Conservation (phyloP, 1,140 invertebrate species). For the Eriocheir sinensis region DNA sequence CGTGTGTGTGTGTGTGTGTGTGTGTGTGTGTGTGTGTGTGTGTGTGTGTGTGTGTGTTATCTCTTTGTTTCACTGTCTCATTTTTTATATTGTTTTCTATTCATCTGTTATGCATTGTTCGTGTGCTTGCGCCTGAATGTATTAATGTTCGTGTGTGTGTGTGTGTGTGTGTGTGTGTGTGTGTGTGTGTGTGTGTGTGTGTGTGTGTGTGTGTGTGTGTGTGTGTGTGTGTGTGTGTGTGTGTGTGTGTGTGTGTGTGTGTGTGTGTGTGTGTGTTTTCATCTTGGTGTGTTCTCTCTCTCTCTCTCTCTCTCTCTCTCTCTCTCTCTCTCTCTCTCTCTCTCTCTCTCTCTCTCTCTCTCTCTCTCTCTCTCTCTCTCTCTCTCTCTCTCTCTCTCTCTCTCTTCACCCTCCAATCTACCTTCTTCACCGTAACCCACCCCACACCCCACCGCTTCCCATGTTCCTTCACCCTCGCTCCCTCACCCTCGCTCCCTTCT, state of each 20-base stretch:
- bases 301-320: constrained; percentile 27
- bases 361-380: constrained; percentile 44
- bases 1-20: too few relatives aligned
- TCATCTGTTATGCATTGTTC: too few relatives aligned
- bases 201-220: constrained; percentile 53
- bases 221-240: not conserved
- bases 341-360: constrained; percentile 34
- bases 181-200: constrained; percentile 41
- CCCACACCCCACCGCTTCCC: too few relatives aligned
- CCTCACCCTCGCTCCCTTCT: not conserved
- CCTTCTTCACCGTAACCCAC: too few relatives aligned
- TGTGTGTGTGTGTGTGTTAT: too few relatives aligned
- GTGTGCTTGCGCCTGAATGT: too few relatives aligned
- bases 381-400: constrained; percentile 6
- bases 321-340: not conserved
- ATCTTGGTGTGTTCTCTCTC: not conserved
- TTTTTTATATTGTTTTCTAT: too few relatives aligned
- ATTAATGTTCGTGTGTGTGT: not conserved
- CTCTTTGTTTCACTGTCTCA: too few relatives aligned
- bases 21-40: too few relatives aligned
- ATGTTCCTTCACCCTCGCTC: constrained; percentile 5
- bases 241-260: not conserved
- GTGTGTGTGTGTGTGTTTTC: not conserved
- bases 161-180: constrained; percentile 3
- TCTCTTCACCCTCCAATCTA: constrained; percentile 20